These are phyloP conservation scores for Colinus virginianus DNA, from an alignment of 2,113 vertebrate species.

Conservation along the genomic window DNA sequence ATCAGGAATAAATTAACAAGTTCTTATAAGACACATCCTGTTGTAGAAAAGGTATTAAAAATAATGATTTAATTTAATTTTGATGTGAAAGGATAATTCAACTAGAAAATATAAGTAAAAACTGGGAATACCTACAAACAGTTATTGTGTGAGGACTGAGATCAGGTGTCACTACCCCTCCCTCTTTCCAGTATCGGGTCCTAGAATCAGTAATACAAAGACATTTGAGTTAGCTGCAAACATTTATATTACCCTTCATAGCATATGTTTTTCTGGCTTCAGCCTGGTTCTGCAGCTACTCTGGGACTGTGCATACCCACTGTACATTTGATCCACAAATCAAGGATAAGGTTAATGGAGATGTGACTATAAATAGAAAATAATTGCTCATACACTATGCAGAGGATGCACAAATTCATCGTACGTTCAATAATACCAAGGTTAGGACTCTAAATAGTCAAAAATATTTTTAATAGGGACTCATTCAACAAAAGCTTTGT, in stretches of 20 bases:
- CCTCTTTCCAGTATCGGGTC: not conserved
- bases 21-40: not conserved
- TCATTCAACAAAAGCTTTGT: not conserved
- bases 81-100: not conserved
- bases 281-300: not conserved
- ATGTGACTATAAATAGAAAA: not conserved
- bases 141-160: not conserved
- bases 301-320: not conserved
- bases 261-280: not conserved
- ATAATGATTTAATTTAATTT: not conserved
- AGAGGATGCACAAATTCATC: not conserved
- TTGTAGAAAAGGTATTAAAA: not conserved
- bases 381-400: not conserved
- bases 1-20: not conserved
- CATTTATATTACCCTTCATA: not conserved
- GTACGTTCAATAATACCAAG: not conserved
- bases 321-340: not conserved
- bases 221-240: not conserved
- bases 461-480: not conserved
- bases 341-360: not conserved
- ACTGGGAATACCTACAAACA: not conserved
- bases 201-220: not conserved
- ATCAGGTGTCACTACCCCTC: not conserved
- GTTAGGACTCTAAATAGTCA: not conserved
- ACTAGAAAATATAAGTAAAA: not conserved